These are phyloP conservation scores for Drosophila miranda DNA, from an alignment of 1,140 invertebrate species.

Conservation along the genomic window DNA sequence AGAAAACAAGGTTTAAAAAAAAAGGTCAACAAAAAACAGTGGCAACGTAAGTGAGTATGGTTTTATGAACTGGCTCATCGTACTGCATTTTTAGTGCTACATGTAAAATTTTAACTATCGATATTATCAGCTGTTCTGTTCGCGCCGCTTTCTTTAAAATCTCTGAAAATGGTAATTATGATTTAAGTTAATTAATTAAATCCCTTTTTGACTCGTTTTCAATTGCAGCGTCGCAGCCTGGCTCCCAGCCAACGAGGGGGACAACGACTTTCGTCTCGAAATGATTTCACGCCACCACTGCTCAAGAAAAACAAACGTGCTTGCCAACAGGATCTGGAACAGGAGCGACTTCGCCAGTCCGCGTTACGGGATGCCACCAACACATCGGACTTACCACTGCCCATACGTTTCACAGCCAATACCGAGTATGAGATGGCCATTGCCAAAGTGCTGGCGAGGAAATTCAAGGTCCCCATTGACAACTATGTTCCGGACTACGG, in stretches of 20 bases:
- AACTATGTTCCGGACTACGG: constrained; percentile 91
- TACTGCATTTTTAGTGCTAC: no score
- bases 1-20: no score
- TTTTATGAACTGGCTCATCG: no score
- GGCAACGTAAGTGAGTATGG: no score
- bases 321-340: constrained; percentile 61
- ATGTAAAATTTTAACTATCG: no score
- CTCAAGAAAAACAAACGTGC: constrained; percentile 69
- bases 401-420: constrained; percentile 56
- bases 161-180: constrained; percentile 52
- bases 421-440: constrained; percentile 87
- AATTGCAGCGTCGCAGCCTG: constrained; percentile 65
- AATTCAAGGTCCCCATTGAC: constrained; percentile 97
- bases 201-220: not conserved
- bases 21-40: no score
- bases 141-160: constrained; percentile 12
- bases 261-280: constrained; percentile 33
- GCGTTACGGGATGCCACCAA: constrained; percentile 43
- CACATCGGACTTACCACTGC: constrained; percentile 28
- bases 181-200: not conserved
- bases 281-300: constrained; percentile 62
- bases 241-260: constrained; percentile 70
- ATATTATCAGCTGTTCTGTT: constrained; percentile 1
- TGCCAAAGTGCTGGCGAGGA: constrained; percentile 91
- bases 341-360: constrained; percentile 15